phyloP scores from a whole-genome alignment of 64 coral and sea anemone genomes.

The Dendrophyllia cribrosa region DNA sequence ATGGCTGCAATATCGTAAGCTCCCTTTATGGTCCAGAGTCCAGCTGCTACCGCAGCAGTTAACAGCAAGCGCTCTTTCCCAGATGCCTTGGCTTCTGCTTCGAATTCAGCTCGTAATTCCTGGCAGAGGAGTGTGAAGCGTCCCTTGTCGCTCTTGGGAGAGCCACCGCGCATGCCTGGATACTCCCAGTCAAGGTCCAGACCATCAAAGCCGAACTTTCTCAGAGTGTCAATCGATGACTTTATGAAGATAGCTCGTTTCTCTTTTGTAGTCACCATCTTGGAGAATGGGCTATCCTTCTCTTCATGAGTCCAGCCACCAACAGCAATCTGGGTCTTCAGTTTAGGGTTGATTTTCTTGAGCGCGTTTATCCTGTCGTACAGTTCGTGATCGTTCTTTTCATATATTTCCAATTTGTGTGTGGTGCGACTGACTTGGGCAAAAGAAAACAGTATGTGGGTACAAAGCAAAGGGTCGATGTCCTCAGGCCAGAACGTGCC shows the following conservation, averaged over 20 bases:
- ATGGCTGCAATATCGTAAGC: conserved; percentile 61
- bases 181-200: conserved; percentile 79
- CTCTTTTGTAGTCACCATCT: conserved; percentile 70
- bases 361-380: conserved; percentile 65
- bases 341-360: conserved; percentile 71
- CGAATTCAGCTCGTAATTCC: conserved; percentile 57
- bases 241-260: conserved; percentile 75
- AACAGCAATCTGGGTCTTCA: conserved; percentile 71
- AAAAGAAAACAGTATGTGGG: conserved; percentile 60
- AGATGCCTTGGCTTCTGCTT: conserved; percentile 40
- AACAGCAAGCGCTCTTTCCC: conserved; percentile 68
- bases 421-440: conserved; percentile 52
- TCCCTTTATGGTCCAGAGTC: conserved; percentile 65
- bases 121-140: conserved; percentile 62
- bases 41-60: conserved; percentile 71
- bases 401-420: conserved; percentile 63
- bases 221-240: conserved; percentile 53
- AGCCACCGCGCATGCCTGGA: conserved; percentile 63
- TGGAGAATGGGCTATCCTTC: conserved; percentile 75
- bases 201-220: conserved; percentile 71
- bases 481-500: conserved; percentile 68
- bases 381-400: conserved; percentile 69
- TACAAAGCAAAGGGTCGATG: conserved; percentile 72
- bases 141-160: conserved; percentile 67
- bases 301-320: conserved; percentile 81